Percentiles rank a stretch among this genome's conserved stretches.
phyloP scores from a whole-genome alignment of 1,140 invertebrate genomes.

The Drosophila sturtevanti region DNA sequence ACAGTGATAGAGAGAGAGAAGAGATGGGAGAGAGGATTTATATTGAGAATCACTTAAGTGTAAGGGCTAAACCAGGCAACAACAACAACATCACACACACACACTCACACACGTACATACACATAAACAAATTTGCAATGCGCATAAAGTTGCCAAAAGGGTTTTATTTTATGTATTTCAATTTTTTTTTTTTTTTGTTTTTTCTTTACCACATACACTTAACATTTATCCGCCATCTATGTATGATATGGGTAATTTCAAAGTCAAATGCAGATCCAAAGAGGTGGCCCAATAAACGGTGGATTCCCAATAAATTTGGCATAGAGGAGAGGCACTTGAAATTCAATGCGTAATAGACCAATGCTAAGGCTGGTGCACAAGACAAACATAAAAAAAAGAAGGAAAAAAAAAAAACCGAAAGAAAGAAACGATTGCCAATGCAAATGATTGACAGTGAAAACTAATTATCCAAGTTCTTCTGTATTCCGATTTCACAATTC shows the following conservation, averaged over 20 bases:
- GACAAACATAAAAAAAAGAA: too few species aligned
- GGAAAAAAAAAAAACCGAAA: too few species aligned
- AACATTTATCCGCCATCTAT: constrained; percentile 3
- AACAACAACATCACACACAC: constrained; percentile 17
- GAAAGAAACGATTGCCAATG: too few species aligned
- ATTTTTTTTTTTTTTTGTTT: not conserved
- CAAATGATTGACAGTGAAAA: too few species aligned
- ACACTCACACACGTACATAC: constrained; percentile 1
- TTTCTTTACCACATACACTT: constrained; percentile 5
- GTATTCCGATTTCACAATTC: too few species aligned
- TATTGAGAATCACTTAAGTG: constrained; percentile 59
- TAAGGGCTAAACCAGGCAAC: constrained; percentile 48
- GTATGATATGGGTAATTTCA: constrained; percentile 18
- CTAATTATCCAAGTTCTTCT: too few species aligned
- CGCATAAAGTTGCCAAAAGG: constrained; percentile 24
- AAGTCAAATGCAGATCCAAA: constrained; percentile 8
- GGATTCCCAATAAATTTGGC: too few species aligned
- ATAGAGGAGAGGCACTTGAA: not conserved
- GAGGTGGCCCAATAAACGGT: too few species aligned
- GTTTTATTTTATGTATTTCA: constrained; percentile 1
- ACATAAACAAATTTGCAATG: constrained; percentile 22
- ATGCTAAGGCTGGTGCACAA: too few species aligned
- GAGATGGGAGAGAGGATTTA: constrained; percentile 8
- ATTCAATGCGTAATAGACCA: constrained; percentile 1
- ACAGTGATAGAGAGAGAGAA: constrained; percentile 26